Conservation (phyloP, 1,140 invertebrate species). For the Hyposmocoma kahamanoa region DNA sequence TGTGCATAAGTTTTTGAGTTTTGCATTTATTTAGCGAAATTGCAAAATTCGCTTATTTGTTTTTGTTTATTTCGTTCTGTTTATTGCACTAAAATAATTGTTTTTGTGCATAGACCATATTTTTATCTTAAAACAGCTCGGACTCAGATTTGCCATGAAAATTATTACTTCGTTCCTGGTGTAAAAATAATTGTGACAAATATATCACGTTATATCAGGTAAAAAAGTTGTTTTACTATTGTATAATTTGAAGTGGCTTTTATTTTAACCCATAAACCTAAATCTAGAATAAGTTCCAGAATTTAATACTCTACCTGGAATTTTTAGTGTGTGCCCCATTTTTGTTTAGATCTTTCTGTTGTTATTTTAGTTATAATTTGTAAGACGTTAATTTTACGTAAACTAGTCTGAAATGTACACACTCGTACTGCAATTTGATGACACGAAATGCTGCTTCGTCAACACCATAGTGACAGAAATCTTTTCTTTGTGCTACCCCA, state of each 20-base stretch:
- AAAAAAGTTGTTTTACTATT: slow-evolving; percentile 49
- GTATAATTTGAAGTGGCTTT: too few species aligned
- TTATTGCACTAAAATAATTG: slow-evolving; percentile 8
- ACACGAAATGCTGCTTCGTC: too few species aligned
- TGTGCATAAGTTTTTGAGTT: slow-evolving; percentile 64
- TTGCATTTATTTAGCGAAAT: slow-evolving; percentile 47
- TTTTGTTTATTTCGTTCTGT: slow-evolving; percentile 10
- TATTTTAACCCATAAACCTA: too few species aligned
- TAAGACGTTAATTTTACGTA: too few species aligned
- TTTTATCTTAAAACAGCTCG: slow-evolving; percentile 15
- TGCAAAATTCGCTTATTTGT: slow-evolving; percentile 23
- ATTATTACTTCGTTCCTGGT: slow-evolving; percentile 68
- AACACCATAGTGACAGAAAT: not conserved
- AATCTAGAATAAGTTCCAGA: too few species aligned
- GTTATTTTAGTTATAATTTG: slow-evolving; percentile 41
- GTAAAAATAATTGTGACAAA: slow-evolving; percentile 73
- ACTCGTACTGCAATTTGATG: too few species aligned
- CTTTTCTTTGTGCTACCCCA: slow-evolving; percentile 53
- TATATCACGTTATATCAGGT: slow-evolving; percentile 64
- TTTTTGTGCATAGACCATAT: too few species aligned
- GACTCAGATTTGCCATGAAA: slow-evolving; percentile 59
- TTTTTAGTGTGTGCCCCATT: slow-evolving; percentile 32
- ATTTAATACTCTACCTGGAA: not conserved
- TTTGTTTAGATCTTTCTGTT: slow-evolving; percentile 42
- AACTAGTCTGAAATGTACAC: too few species aligned